These are phyloP conservation scores for Drosophila obscura DNA, from an alignment of 1,140 invertebrate genomes.

Conservation along the genomic window DNA sequence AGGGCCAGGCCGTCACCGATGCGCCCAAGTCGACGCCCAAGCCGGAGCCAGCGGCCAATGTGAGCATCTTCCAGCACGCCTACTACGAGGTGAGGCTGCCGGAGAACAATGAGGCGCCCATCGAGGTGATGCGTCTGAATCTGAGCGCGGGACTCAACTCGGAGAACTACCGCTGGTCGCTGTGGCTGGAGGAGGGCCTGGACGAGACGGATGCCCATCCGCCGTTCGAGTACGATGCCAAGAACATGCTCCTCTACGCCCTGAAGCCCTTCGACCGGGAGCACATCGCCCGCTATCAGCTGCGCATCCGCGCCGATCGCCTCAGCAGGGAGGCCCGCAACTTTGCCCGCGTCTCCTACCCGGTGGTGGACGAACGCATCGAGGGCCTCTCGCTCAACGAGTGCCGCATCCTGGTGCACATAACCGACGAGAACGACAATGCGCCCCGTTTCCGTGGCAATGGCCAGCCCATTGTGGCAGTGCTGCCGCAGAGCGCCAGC, in stretches of 20 bases:
- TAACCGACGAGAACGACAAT: slow-evolving; percentile 93
- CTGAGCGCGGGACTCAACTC: slow-evolving; percentile 86
- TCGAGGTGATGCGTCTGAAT: slow-evolving; percentile 89
- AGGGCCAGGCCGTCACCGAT: slow-evolving; percentile 86
- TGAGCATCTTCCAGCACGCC: slow-evolving; percentile 87
- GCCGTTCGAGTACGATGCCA: slow-evolving; percentile 88
- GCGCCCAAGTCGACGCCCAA: slow-evolving; percentile 71
- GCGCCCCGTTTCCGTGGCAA: slow-evolving; percentile 89
- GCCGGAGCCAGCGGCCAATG: slow-evolving; percentile 58
- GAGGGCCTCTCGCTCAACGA: slow-evolving; percentile 86
- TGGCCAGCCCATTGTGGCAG: slow-evolving; percentile 90
- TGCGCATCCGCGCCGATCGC: slow-evolving; percentile 87
- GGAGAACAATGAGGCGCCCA: slow-evolving; percentile 89
- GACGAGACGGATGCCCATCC: slow-evolving; percentile 71
- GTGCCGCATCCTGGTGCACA: slow-evolving; percentile 87
- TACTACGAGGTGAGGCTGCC: slow-evolving; percentile 92
- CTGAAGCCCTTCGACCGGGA: slow-evolving; percentile 89
- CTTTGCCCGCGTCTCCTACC: slow-evolving; percentile 89
- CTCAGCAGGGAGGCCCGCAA: slow-evolving; percentile 84
- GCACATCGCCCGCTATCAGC: slow-evolving; percentile 86
- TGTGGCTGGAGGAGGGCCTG: slow-evolving; percentile 72
- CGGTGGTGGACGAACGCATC: slow-evolving; percentile 88
- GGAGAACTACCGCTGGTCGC: slow-evolving; percentile 76
- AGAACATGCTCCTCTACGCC: slow-evolving; percentile 89
- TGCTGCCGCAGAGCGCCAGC: slow-evolving; percentile 90